Evolutionary conservation across 2,797 vertebrate species (phyloP), one percentile per base, ranked within the genome.

Genomic region (Sebastiscus albofasciatus): DNA sequence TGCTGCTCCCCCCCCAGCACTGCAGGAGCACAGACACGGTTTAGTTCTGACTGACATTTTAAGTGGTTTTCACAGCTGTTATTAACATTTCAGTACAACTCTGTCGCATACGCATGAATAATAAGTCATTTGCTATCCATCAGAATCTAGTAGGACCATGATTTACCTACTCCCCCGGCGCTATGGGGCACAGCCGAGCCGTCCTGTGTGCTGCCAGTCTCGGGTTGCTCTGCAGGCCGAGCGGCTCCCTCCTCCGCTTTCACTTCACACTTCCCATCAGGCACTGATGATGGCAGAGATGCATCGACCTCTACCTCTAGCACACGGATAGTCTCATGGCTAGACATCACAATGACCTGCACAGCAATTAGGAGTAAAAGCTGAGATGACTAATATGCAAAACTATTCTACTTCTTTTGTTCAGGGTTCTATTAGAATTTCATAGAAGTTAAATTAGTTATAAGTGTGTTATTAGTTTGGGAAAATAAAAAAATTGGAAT

Each of bases 261-360:
- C 18, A 54, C 62, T 8, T 94, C 92, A 6, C 60, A 56, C 77
- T 93, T 96, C 65, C 77, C 92, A 55, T 95, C 92, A 2, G 84
- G 49, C 49, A 42, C 60, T 0, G 90, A 91, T 16, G 93, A 87
- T 2, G 95, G 92, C 68, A 92, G 89, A 34, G 96, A 92, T 0
- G 94, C 80, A 4, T 98, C 97, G 33, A 98, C 98, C 33, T 97
- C 97, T 7, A 98, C 97, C 90, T 99, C 97, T 67, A 99, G 94
- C 80, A 99, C 98, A 5, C 98, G 96, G 91, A 99, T 99, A 20
- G 98, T 99, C 94, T 99, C 98, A 7, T 99, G 98, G 85, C 97
- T 91, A 60, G 98, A 98, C 98, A 99, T 99, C 92, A 99, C 98
- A 82, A 99, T 99, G 79, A 99, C 98, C 98, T 99, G 94, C 20